Evolutionary conservation across 2,888 invertebrate genomes (phyloP).

Genomic region (Cecidostiba fungosa): DNA sequence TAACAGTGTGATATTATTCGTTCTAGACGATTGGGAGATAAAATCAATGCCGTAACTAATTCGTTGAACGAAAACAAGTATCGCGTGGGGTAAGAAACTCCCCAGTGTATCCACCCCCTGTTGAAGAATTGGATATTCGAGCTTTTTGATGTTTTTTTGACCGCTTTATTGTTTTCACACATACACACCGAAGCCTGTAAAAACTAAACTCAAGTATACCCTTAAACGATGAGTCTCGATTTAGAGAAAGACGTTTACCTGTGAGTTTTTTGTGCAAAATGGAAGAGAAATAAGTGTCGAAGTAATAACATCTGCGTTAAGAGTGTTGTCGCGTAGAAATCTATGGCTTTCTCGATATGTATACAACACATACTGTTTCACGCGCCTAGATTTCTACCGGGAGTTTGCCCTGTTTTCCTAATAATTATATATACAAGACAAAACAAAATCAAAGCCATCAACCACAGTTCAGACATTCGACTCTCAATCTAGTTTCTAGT

Average conservation of each 20-base stretch:
- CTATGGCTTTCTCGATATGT: background rate
- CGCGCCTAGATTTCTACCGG: conserved; percentile 44
- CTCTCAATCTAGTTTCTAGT: conserved; percentile 14
- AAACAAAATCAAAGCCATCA: background rate
- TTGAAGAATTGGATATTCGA: conserved; percentile 57
- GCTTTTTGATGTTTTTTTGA: conserved; percentile 51
- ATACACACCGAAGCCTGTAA: conserved; percentile 43
- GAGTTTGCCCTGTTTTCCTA: conserved; percentile 31
- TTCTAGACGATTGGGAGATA: conserved; percentile 66
- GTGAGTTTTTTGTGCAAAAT: conserved; percentile 48
- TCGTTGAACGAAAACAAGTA: conserved; percentile 65
- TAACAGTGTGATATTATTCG: conserved; percentile 48
- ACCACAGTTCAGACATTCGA: background rate
- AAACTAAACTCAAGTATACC: conserved; percentile 48
- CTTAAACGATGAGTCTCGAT: conserved; percentile 43
- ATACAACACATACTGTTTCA: background rate
- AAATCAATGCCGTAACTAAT: conserved; percentile 64
- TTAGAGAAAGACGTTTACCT: conserved; percentile 22
- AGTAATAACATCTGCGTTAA: conserved; percentile 11
- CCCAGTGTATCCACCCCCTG: conserved; percentile 45
- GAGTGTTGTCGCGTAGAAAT: conserved; percentile 39
- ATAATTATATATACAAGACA: conserved; percentile 7
- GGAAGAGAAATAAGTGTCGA: conserved; percentile 8
- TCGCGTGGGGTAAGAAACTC: conserved; percentile 65
- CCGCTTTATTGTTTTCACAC: conserved; percentile 44